Evolutionary conservation across 2,797 vertebrate species (phyloP).

Genomic region (Girardinus metallicus): DNA sequence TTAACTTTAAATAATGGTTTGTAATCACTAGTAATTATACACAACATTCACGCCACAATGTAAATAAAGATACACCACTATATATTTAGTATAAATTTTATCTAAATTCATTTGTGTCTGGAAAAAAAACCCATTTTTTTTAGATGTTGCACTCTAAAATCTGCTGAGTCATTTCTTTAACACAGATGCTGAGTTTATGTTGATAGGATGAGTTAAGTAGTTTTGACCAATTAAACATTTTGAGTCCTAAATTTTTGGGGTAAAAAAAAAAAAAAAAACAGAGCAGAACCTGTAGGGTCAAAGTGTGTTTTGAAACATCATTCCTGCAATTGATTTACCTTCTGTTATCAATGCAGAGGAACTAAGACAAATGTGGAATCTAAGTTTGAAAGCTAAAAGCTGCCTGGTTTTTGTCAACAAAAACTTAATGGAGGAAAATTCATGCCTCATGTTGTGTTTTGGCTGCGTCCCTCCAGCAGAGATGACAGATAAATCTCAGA

Average conservation of each 20-base stretch:
- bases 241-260: neutral
- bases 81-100: neutral
- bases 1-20: neutral
- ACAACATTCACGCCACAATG: neutral
- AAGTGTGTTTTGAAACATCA: neutral
- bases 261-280: neutral
- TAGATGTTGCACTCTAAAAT: neutral
- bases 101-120: neutral
- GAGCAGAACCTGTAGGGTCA: neutral
- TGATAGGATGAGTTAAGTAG: neutral
- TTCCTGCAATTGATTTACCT: neutral
- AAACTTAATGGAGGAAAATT: neutral
- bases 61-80: neutral
- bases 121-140: neutral
- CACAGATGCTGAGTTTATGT: neutral
- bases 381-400: neutral
- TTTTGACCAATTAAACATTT: neutral
- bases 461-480: neutral
- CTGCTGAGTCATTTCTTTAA: neutral
- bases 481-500: neutral
- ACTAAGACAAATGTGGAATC: neutral
- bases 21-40: neutral
- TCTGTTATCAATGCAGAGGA: neutral
- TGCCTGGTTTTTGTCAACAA: neutral
- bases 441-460: neutral